Base-by-base conservation (phyloP, 2,888 invertebrate species). In the Drosophila fungiperda region DNA sequence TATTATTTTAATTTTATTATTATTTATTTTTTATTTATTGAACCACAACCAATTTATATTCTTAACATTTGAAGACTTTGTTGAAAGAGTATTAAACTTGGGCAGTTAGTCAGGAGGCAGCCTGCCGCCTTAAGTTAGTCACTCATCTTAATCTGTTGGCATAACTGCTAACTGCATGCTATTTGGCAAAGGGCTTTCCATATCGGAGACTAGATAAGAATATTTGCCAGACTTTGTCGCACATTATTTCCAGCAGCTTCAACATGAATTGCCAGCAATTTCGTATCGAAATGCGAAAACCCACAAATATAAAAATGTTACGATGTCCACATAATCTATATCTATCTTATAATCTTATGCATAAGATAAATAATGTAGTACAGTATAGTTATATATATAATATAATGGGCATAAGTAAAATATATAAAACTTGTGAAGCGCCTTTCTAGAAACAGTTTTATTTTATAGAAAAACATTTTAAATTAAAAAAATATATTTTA, bases 101-200 rank as follows among this genome's bases (percentile, higher is more conserved):
- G 55, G 33, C 66, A 57, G 57, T 55, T 54, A 38, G 49, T 33
- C 74, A 55, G 45, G 12, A 55, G 45, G 12, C 45, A 45, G 40
- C 26, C 71, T 57, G 60, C 36, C 36, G 54, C 42, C 55, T 42
- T 58, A 33, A 78, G 62, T 67, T 72, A 73, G 68, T 73, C 68
- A 53, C 52, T 73, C 68, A 54, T 49, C 57, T 59, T 78, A 73
- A 76, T 76, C 73, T 73, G 38, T 58, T 64, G 57, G 60, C 49
- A 64, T 58, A 73, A 78, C 67, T 76, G 57, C 60, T 57, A 29
- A 29, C 29, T 29, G 29, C 6, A 65, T 62, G 64, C 78, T 57
- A 63, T 69, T 76, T 76, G 62, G 59, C 70, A 54, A 29, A 45
- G 42, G 58, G 49, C 54, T 32, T 45, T 38, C 53, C 61, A 50